Conservation (phyloP, 64 coral and sea anemone genomes). For the Orbicella faveolata region DNA sequence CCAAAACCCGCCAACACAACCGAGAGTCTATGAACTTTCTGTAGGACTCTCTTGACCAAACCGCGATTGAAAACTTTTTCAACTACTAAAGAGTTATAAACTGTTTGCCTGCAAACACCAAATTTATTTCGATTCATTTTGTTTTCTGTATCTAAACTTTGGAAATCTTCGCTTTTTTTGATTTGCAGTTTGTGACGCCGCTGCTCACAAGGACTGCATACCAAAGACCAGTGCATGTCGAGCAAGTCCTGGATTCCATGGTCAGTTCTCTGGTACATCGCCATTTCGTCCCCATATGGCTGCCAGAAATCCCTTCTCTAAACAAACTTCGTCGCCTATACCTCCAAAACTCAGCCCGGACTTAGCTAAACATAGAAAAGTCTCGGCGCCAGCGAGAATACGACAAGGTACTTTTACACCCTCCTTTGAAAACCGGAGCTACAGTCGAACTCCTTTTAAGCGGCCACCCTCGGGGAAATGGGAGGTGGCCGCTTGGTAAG, state of each 20-base stretch:
- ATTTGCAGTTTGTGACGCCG: slow-evolving; percentile 39
- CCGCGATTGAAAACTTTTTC: no score
- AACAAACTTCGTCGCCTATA: slow-evolving; percentile 6
- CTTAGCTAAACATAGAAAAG: slow-evolving; percentile 19
- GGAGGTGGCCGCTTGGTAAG: no score
- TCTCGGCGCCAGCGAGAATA: slow-evolving; percentile 48
- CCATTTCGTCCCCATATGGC: slow-evolving; percentile 44
- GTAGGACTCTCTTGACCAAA: no score
- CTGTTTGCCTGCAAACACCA: no score
- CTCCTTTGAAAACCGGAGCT: no score
- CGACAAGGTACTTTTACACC: slow-evolving; percentile 12
- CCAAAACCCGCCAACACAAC: no score
- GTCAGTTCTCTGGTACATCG: slow-evolving; percentile 49
- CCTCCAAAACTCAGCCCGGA: slow-evolving; percentile 32
- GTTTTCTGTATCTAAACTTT: no score
- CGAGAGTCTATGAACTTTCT: no score
- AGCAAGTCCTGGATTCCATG: background rate
- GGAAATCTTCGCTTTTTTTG: background rate
- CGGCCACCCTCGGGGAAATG: no score
- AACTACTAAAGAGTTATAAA: no score
- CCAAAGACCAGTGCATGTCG: slow-evolving; percentile 33
- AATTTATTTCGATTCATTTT: no score
- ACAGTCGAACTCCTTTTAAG: no score
- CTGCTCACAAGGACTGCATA: slow-evolving; percentile 58
- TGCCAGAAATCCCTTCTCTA: slow-evolving; percentile 14